Base-by-base conservation (phyloP, 2,113 vertebrate genomes). In the Muscicapa adusta region DNA sequence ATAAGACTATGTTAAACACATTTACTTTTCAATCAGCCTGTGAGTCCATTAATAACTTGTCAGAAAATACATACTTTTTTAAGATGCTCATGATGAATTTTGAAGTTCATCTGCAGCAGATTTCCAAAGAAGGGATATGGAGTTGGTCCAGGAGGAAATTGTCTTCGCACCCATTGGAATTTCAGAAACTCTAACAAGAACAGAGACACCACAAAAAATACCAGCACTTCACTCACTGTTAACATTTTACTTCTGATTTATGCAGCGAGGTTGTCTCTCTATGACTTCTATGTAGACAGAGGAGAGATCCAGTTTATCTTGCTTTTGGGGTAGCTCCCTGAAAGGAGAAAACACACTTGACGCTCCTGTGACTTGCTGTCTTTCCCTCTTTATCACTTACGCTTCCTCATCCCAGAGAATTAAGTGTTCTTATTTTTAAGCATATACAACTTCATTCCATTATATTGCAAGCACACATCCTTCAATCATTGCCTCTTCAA, bases 111-210 rank as follows among this genome's bases (percentile, higher is more conserved):
- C 40, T 97, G 96, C 93, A 96, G 90, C 36, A 97, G 63, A 63
- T 95, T 97, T 86, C 96, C 97, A 36, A 97, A 36, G 26, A 97
- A 6, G 24, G 94, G 97, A 19, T 94, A 74, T 5, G 97, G 94
- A 53, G 80, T 56, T 7, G 91, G 96, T 19, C 97, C 97, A 5
- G 97, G 96, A 87, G 96, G 97, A 54, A 94, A 26, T 10, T 0
- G 15, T 47, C 75, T 89, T 83, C 91, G 38, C 31, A 68, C 45
- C 93, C 89, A 48, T 50, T 93, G 91, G 25, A 94, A 4, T 62
- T 53, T 93, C 73, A 94, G 72, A 66, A 93, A 94, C 33, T 95
- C 15, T 38, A 88, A 5, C 11, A 31, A 18, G 18, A 94, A 38
- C 42, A 96, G 72, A 79, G n/a, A 85, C 19, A 65, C 15, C 11